Evolutionary conservation across 2,797 vertebrate species (phyloP).

Genomic region (Ataeniobius toweri): DNA sequence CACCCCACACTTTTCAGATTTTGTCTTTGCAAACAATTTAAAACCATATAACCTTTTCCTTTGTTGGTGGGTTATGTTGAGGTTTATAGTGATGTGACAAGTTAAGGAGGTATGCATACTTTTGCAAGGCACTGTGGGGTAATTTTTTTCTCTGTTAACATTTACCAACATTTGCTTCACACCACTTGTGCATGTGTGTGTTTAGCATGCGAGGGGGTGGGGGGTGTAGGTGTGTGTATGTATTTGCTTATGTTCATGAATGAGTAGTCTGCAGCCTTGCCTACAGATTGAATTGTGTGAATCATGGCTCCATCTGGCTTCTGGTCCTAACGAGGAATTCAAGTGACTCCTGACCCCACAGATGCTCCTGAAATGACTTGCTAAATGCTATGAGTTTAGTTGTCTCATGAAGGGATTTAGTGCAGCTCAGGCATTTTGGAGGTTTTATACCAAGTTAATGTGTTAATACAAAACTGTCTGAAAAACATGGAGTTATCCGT

Average conservation of each 20-base stretch:
- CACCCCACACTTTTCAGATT: not conserved
- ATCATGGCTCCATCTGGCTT: constrained; percentile 69
- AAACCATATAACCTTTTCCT: too few relatives aligned
- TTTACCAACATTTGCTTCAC: constrained; percentile 24
- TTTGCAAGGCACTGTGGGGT: not conserved
- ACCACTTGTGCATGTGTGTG: constrained; percentile 28
- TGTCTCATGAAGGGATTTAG: not conserved
- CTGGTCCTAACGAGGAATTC: constrained; percentile 64
- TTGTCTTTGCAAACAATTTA: not conserved
- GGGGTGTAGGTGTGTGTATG: constrained; percentile 38
- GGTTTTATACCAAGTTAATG: constrained; percentile 16
- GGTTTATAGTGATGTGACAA: too few relatives aligned
- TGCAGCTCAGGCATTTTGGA: not conserved
- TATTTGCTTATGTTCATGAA: constrained; percentile 68
- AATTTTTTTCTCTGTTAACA: not conserved
- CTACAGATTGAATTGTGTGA: constrained; percentile 59
- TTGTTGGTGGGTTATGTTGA: not conserved
- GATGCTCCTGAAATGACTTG: constrained; percentile 53
- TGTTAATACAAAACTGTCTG: constrained; percentile 25
- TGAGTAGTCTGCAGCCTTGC: constrained; percentile 61
- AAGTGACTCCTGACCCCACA: constrained; percentile 61
- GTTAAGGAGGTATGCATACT: too few relatives aligned
- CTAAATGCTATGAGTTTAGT: not conserved
- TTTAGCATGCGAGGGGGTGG: constrained; percentile 27
- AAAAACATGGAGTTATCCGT: constrained; percentile 26